Evolutionary conservation across 2,797 vertebrate species (phyloP).

Genomic region (Phalanger gymnotis): DNA sequence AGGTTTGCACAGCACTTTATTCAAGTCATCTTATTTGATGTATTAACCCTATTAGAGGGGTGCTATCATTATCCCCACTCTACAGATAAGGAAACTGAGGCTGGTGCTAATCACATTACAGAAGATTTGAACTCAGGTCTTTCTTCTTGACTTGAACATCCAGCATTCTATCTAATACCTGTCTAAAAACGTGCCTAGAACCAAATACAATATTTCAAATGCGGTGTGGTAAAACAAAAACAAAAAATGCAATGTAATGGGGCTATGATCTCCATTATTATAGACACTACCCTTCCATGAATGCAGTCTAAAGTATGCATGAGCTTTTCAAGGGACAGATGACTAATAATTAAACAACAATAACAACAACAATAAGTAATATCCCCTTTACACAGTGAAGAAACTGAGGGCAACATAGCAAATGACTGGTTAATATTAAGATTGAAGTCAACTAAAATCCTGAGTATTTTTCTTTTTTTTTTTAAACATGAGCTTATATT

Average conservation of each 20-base stretch:
- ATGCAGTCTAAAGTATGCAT: not conserved
- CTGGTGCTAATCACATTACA: not conserved
- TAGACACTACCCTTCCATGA: not conserved
- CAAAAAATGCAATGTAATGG: not conserved
- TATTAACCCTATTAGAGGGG: not conserved
- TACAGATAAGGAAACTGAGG: not conserved
- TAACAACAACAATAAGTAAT: too few species aligned
- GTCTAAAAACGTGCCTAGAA: not conserved
- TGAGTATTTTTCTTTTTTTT: not conserved
- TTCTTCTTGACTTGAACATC: not conserved
- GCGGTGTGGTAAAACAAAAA: too few species aligned
- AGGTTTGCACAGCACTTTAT: too few species aligned
- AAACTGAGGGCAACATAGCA: not conserved
- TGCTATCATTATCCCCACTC: not conserved
- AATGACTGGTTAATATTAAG: not conserved
- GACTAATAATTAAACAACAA: not conserved
- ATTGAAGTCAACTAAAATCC: not conserved
- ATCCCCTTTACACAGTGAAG: not conserved
- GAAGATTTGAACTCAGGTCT: not conserved
- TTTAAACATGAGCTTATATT: not conserved
- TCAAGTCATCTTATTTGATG: not conserved
- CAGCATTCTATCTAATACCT: not conserved
- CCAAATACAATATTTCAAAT: not conserved
- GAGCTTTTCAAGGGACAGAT: not conserved
- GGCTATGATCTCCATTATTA: not conserved